Base-by-base conservation (phyloP, 1,140 invertebrate genomes). In the Harlomillsia oculata region DNA sequence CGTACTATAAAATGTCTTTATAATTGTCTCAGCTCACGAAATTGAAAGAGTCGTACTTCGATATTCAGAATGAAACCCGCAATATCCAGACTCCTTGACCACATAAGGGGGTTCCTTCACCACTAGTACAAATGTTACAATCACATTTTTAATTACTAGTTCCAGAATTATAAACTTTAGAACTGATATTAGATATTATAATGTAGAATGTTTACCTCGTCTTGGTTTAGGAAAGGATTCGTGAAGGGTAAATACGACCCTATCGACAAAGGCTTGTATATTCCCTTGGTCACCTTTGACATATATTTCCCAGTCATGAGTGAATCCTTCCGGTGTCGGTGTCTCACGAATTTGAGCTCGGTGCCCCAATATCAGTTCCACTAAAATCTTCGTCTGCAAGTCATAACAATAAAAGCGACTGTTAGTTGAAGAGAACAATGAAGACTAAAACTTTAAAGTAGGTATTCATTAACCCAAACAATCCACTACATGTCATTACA, bases 251-350 rank as follows among this genome's bases (percentile, higher is more conserved):
- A 97, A 97, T 3, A 97, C 84, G 62, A 97, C 89, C 80, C 91
- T 95, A 45, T 97, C 92, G 36, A 97, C 81, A 77, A 89, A 97
- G 68, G 87, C 78, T 63, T 89, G 81, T 63, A 97, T 92, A 66
- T 89, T 82, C 58, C 81, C 78, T 60, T 83, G 82, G 66, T 94
- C 87, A 53, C 91, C 91, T 63, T 85, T 77, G 4, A 97, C 87
- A 77, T 87, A 97, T n/a, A 97, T 82, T 71, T 90, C 88, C 94
- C 94, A 97, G 70, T 97, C 92, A 75, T 97, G 94, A 61, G 93
- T 97, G 67, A 89, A 95, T 14, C 88, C 90, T 71, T 92, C 85
- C 16, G 80, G 78, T 8, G 88, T 91, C 57, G 78, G 79, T 68
- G 86, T 84, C 16, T 79, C 78, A 66, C 84, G 80, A 59, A 92